Evolutionary conservation across 1,140 invertebrate species (phyloP), one percentile per base, ranked within the genome.

Genomic region (Solenopsis fugax): DNA sequence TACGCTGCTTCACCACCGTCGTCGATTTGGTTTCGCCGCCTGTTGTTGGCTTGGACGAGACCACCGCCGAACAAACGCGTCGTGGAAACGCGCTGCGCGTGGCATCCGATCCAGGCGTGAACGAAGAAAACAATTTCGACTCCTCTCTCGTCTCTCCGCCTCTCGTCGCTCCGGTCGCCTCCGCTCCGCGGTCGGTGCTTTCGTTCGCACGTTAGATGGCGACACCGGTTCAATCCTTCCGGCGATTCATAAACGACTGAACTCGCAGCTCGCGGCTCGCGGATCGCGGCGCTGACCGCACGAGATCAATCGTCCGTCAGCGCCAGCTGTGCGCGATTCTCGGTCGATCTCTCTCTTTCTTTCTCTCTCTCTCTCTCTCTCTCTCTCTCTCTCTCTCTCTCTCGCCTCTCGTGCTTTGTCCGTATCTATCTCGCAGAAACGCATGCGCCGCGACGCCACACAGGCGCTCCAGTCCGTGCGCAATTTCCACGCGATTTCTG

Each of bases 221-320:
- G 60, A 45, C 62, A 91, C 80, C 60, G 34, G 64, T 45, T 50
- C 72, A 37, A 16, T 18, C 62, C 13, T 18, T 13, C n/a, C 87
- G 72, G 21, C 65, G 45, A 75, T 60, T 81, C 80, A 29, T 64
- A 78, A 69, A 71, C 86, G 71, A 91, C 90, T 91, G 80, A 91
- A 58, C 58, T 72, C 52, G n/a, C n/a, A n/a, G n/a, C n/a, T n/a
- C n/a, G n/a, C n/a, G n/a, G n/a, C n/a, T n/a, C n/a, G n/a, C n/a
- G n/a, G n/a, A n/a, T n/a, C n/a, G 10, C 58, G 54, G 10, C 56
- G 62, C 54, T 67, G 69, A 75, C 76, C 84, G 72, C 75, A n/a
- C 60, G 12, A 41, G 60, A 78, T 88, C 73, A 86, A 67, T 90
- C 76, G 81, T 73, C 67, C 13, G 60, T 76, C 71, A 67, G 60